These are phyloP conservation scores for Melanotaenia duboulayi DNA, from an alignment of 2,113 vertebrate genomes.

Conservation along the genomic window DNA sequence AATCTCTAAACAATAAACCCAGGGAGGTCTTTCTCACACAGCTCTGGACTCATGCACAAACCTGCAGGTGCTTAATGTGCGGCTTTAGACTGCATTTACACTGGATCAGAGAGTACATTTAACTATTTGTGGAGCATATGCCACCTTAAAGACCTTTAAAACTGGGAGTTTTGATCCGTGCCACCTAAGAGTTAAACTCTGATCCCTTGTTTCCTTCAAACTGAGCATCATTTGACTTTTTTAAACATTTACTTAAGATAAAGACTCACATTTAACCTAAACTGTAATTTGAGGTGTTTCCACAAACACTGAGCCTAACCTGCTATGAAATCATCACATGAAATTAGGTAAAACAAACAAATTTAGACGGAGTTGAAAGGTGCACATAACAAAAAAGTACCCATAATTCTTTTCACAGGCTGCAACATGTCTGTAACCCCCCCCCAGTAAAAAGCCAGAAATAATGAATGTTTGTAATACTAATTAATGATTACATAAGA, in stretches of 20 bases:
- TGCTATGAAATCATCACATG: slow-evolving; percentile 15
- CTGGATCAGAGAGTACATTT: slow-evolving; percentile 37
- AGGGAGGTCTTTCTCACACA: slow-evolving; percentile 38
- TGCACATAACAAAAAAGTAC: slow-evolving; percentile 15
- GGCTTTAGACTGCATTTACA: slow-evolving; percentile 45
- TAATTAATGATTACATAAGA: no score
- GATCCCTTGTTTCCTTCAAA: slow-evolving; percentile 44
- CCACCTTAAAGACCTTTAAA: slow-evolving; percentile 22
- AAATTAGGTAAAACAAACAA: slow-evolving; percentile 40
- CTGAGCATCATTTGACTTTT: slow-evolving; percentile 17
- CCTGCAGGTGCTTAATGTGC: slow-evolving; percentile 42
- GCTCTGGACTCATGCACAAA: slow-evolving; percentile 37
- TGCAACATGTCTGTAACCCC: slow-evolving; percentile 9
- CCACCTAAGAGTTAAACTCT: slow-evolving; percentile 32
- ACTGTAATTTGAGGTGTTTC: slow-evolving; percentile 58
- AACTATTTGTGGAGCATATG: slow-evolving; percentile 52
- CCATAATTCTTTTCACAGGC: slow-evolving; percentile 3
- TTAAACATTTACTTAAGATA: slow-evolving; percentile 32
- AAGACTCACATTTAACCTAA: slow-evolving; percentile 30
- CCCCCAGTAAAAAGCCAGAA: background rate
- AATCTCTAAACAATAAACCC: background rate
- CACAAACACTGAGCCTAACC: slow-evolving; percentile 14
- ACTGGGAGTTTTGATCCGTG: slow-evolving; percentile 17
- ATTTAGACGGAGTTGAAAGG: slow-evolving; percentile 29
- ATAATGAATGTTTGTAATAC: background rate